Base-by-base conservation (phyloP, 1,140 invertebrate genomes). In the Venustaconcha ellipsiformis region DNA sequence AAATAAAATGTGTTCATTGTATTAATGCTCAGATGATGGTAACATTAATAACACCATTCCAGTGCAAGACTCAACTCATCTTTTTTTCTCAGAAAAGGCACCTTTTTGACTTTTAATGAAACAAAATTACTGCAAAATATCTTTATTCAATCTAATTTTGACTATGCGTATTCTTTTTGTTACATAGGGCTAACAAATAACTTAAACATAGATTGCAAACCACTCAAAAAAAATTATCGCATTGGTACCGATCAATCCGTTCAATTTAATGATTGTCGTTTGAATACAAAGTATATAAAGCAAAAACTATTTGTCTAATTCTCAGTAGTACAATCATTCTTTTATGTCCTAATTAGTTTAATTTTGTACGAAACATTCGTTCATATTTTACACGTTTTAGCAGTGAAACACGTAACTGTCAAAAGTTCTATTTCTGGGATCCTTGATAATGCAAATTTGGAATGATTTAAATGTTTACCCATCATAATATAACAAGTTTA, bases 181-280 rank as follows among this genome's bases (percentile, higher is more conserved):
- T 70, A 67, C 60, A 55, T 8, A 17, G 57, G 72, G 20, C 58
- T 72, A 23, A 67, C 55, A 57, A 64, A 69, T 65, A 18, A n/a
- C 71, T 74, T 60, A 57, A 71, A 72, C 74, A 75, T 26, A 79
- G 67, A 56, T 69, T 75, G 48, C 78, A 79, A 58, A 65, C 67
- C 48, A 70, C 65, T 5, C 72, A 78, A 60, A 74, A 74, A 78
- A 74, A 57, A n/a, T 71, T 17, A 57, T 74, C 26, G 62, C 26
- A 74, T 74, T 63, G 67, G 65, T 11, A 56, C 26, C 30, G 23
- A 26, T 30, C 67, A 68, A 13, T 74, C 63, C 56, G 23, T 63
- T 26, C 57, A 57, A 55, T 76, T 55, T 18, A 63, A 18, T 76
- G 67, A 67, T 59, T 69, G 20, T 67, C 67, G 20, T 67, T 70